phyloP scores from a whole-genome alignment of 2,888 invertebrate species.

The Clunio marinus region DNA sequence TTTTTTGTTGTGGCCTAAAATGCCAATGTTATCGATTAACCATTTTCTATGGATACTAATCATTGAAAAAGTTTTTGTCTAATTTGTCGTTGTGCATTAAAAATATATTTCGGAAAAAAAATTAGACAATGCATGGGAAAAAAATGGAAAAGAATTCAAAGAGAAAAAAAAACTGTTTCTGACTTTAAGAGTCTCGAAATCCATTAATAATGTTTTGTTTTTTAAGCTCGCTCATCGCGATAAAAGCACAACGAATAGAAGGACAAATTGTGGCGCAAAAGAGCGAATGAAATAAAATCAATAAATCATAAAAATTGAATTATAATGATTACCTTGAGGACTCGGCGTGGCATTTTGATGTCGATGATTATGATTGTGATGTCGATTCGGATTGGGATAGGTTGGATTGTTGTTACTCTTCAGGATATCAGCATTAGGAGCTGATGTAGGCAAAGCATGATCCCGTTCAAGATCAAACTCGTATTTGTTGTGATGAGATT shows the following conservation, averaged over 20 bases:
- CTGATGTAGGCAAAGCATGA: slow-evolving; percentile 69
- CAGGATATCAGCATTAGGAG: slow-evolving; percentile 72
- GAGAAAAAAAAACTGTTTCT: background rate
- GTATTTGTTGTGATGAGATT: slow-evolving; percentile 54
- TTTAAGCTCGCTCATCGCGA: slow-evolving; percentile 11
- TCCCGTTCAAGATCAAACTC: slow-evolving; percentile 68
- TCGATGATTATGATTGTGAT: slow-evolving; percentile 49
- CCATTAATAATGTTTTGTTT: slow-evolving; percentile 4
- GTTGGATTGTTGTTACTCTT: slow-evolving; percentile 73
- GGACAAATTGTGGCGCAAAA: slow-evolving; percentile 36
- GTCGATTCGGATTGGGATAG: slow-evolving; percentile 67
- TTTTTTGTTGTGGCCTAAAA: slow-evolving; percentile 36
- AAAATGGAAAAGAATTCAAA: background rate
- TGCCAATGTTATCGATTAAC: background rate
- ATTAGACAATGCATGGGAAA: background rate
- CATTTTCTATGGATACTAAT: background rate
- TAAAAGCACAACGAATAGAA: slow-evolving; percentile 2
- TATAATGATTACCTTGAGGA: slow-evolving; percentile 46
- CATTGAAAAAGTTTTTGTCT: too few relatives aligned
- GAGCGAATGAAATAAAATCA: slow-evolving; percentile 12
- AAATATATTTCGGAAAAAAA: too few relatives aligned
- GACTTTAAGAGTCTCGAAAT: background rate
- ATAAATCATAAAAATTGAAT: slow-evolving; percentile 31
- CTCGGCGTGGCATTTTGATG: slow-evolving; percentile 49
- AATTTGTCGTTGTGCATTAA: too few relatives aligned